Evolutionary conservation across 2,888 invertebrate species (phyloP), one percentile per base, ranked within the genome.

Genomic region (Cataglyphis livida): DNA sequence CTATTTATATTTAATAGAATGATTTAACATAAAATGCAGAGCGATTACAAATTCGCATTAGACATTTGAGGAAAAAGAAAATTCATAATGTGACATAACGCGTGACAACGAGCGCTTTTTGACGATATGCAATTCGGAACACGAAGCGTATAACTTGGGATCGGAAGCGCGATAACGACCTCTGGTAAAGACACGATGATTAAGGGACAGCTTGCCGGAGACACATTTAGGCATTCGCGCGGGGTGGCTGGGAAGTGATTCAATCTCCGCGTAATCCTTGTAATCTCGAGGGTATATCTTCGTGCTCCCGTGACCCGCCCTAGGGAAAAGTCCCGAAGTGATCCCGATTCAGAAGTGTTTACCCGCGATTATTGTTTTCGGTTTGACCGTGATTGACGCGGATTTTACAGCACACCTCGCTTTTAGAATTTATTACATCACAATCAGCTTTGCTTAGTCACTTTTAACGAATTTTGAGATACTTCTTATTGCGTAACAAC

Each of bases 221-320:
- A 90, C 90, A 88, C 91, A 85, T 92, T 91, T 91, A 88, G 87
- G 87, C 87, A 88, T 85, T 90, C 78, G 71, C 78, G 84, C 83
- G 85, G 90, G 87, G 86, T 89, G 88, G 89, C 88, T 90, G 87
- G 91, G 90, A 92, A 92, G 92, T 93, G 93, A 93, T 93, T 93
- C 93, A 92, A 92, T 92, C 91, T 91, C 89, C 86, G 88, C 91
- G 91, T 93, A 93, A 93, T 93, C 93, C 90, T 90, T 90, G 88
- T 93, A 92, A 93, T 93, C 93, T 92, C 92, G 66, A 65, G 92
- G 91, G 91, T 89, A 92, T 91, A 84, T 84, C 86, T 84, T 75
- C 85, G 87, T 78, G 85, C 85, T 79, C 65, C 76, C 73, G 48
- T 70, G 70, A 51, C 70, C 62, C 75, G 79, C 84, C 86, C 84